Conservation (phyloP, 2,797 vertebrate genomes). For the Otus scops region DNA sequence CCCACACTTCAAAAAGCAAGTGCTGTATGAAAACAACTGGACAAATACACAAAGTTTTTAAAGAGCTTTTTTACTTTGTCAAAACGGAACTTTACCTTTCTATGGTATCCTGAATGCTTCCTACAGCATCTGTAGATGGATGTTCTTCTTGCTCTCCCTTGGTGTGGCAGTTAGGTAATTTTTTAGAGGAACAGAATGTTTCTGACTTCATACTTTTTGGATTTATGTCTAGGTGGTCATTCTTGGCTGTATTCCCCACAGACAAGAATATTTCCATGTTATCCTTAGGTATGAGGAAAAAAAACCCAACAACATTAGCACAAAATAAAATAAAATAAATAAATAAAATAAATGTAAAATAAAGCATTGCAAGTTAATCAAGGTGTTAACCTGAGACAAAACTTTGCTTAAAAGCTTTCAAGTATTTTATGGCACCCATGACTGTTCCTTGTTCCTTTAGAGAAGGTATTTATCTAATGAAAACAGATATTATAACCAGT, state of each 20-base stretch:
- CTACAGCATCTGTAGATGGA: not conserved
- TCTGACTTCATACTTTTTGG: not conserved
- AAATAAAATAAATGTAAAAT: no score
- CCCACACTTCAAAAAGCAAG: not conserved
- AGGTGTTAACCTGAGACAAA: not conserved
- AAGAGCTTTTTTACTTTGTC: not conserved
- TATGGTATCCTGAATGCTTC: not conserved
- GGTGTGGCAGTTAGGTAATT: not conserved
- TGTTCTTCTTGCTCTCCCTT: not conserved
- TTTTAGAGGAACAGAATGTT: not conserved
- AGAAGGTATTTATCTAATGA: not conserved
- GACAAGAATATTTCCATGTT: not conserved
- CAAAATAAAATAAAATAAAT: no score
- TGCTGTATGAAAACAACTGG: not conserved
- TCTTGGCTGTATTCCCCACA: not conserved
- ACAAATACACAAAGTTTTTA: not conserved
- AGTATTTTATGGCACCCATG: not conserved
- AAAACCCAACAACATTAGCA: not conserved
- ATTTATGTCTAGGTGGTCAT: not conserved
- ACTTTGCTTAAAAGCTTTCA: not conserved
- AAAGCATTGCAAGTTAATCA: not conserved
- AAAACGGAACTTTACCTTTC: constrained; percentile 60
- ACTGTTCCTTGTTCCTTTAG: not conserved
- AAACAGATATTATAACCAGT: not conserved
- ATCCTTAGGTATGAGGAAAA: constrained; percentile 46